Conservation (phyloP, 2,888 invertebrate genomes). For the Azorinus chamasolen region DNA sequence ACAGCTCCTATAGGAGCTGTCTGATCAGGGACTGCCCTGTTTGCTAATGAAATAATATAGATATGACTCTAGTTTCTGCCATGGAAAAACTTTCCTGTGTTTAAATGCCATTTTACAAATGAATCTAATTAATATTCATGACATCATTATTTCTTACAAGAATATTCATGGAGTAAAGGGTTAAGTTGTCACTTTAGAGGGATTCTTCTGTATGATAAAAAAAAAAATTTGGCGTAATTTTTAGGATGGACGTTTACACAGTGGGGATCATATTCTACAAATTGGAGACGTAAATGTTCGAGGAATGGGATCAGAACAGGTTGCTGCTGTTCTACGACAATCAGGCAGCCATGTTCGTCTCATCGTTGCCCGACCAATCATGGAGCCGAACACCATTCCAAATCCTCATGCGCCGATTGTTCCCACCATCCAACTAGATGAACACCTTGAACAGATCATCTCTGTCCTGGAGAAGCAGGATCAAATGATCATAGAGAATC, state of each 20-base stretch:
- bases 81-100: too few species aligned
- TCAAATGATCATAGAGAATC: conserved; percentile 53
- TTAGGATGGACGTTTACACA: conserved; percentile 97
- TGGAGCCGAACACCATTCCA: conserved; percentile 74
- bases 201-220: too few species aligned
- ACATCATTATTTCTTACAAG: too few species aligned
- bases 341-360: conserved; percentile 97
- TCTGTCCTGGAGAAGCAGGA: conserved; percentile 53
- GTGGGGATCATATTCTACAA: conserved; percentile 99
- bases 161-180: too few species aligned
- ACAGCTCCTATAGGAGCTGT: too few species aligned
- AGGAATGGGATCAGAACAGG: conserved; percentile 97
- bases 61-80: too few species aligned
- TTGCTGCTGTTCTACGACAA: conserved; percentile 97
- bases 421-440: conserved; percentile 94
- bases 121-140: too few species aligned
- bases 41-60: too few species aligned
- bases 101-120: too few species aligned
- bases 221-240: too few species aligned
- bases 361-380: conserved; percentile 93
- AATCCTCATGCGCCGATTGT: conserved; percentile 93
- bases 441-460: conserved; percentile 90
- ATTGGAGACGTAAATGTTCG: conserved; percentile 94
- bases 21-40: too few species aligned
- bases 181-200: too few species aligned